Evolutionary conservation across 2,113 vertebrate species (phyloP), one percentile per base, ranked within the genome.

Genomic region (Acanthisitta chloris): DNA sequence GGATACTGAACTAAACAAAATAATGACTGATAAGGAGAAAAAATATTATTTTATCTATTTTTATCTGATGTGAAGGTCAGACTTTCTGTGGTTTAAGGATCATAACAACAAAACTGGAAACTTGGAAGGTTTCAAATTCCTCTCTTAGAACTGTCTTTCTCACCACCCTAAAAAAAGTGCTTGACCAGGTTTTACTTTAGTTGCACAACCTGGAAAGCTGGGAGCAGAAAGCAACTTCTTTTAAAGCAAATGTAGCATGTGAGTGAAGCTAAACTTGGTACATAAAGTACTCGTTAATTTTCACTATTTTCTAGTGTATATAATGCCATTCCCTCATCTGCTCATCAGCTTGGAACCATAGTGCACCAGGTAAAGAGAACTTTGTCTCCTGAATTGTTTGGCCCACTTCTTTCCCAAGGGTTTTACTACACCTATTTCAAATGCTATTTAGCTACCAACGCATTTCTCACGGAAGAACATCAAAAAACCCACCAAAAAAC

Each of bases 171-270:
- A 65, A 65, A 40, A 40, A 26, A 26, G 26, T 16, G 49, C 70
- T 76, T 76, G 59, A 40, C 80, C 77, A 87, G n/a, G 33, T 65
- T 82, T 74, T 69, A 73, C 59, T 83, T 81, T 21, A 46, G 64
- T 42, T 59, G 58, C 26, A 31, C 51, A 46, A n/a, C 34, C 49
- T 79, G 55, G 34, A 62, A 88, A 91, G 59, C 12, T 33, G 42
- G 46, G 43, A 79, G 74, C 31, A 82, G 54, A 93, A 92, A 45
- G 57, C 61, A 91, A 77, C 71, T 86, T 81, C 66, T 72, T 81
- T 87, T 72, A 97, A 90, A 96, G 45, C 85, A 94, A 95, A 95
- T 43, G 77, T 67, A 96, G 81, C 95, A 93, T 87, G 73, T 46
- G 88, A 94, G 36, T 18, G 55, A 86, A 88, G 49, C 81, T 81